A percentile compares a stretch with the other conserved stretches of the same genome.
phyloP scores from a whole-genome alignment of 2,113 vertebrate species.

The Emydocephalus ijimae region DNA sequence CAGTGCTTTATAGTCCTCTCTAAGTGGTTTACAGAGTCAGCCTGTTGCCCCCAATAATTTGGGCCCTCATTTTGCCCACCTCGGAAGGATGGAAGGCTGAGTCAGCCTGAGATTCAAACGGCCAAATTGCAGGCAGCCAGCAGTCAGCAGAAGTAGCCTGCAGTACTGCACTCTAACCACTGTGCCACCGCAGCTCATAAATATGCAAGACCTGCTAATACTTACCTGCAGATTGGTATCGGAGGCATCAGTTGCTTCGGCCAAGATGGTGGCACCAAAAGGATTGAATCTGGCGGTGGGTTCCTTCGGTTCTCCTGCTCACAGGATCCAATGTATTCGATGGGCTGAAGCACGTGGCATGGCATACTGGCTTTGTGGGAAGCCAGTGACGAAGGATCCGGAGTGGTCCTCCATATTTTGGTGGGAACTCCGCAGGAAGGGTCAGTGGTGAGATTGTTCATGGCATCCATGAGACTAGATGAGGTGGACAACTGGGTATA shows the following conservation, averaged over 20 bases:
- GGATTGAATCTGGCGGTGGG: slow-evolving; percentile 79
- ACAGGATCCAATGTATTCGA: slow-evolving; percentile 83
- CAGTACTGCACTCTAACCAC: no score
- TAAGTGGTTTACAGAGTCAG: no score
- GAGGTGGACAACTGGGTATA: slow-evolving; percentile 66
- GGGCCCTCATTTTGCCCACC: no score
- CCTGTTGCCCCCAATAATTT: no score
- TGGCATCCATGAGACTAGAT: slow-evolving; percentile 75
- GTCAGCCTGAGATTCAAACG: no score
- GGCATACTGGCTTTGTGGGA: slow-evolving; percentile 77
- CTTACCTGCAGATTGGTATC: slow-evolving; percentile 89
- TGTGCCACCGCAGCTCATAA: no score
- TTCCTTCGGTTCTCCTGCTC: slow-evolving; percentile 87
- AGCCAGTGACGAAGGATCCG: slow-evolving; percentile 78
- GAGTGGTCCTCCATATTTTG: slow-evolving; percentile 89
- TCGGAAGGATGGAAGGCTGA: no score
- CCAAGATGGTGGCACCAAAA: slow-evolving; percentile 90
- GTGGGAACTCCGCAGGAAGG: slow-evolving; percentile 82
- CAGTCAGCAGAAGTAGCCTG: no score
- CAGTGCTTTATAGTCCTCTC: no score
- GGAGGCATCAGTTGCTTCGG: slow-evolving; percentile 87
- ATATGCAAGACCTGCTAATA: not conserved
- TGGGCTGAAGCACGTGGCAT: slow-evolving; percentile 71
- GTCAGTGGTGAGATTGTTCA: slow-evolving; percentile 76
- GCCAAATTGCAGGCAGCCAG: no score